A percentile compares a stretch with the other conserved stretches of the same genome.
Evolutionary conservation across 2,888 invertebrate species (phyloP).

Genomic region (Sphaeridia pumilis): DNA sequence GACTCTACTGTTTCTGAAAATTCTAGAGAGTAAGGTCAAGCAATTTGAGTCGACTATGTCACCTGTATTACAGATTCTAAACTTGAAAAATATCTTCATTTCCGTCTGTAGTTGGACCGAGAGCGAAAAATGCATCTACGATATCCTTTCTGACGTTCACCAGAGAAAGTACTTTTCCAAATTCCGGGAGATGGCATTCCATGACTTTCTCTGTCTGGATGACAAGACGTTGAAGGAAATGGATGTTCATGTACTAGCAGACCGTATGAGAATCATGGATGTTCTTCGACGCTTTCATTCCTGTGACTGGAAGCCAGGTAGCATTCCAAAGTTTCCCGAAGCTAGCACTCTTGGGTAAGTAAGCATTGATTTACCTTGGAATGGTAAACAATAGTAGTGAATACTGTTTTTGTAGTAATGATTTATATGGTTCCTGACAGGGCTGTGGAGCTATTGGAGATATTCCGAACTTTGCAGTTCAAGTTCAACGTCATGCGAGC

Average conservation of each 20-base stretch:
- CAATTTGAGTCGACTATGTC: too few relatives aligned
- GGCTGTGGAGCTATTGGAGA: background rate
- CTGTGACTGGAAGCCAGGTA: slow-evolving; percentile 15
- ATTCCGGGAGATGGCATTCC: slow-evolving; percentile 16
- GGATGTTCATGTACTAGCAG: slow-evolving; percentile 16
- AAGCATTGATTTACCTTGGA: background rate
- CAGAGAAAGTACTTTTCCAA: slow-evolving; percentile 12
- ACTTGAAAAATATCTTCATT: too few relatives aligned
- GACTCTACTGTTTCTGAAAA: too few relatives aligned
- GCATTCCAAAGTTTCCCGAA: slow-evolving; percentile 1
- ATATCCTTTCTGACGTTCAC: slow-evolving; percentile 11
- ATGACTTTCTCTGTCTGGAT: slow-evolving; percentile 16
- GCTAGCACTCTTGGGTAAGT: slow-evolving; percentile 7
- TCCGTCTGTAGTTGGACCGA: background rate
- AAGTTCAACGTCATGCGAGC: slow-evolving; percentile 6
- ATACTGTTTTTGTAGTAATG: background rate
- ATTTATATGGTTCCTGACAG: background rate
- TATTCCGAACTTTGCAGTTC: background rate
- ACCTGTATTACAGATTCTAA: too few relatives aligned
- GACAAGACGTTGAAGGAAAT: slow-evolving; percentile 18
- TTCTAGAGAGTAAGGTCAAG: too few relatives aligned
- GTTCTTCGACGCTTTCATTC: slow-evolving; percentile 16
- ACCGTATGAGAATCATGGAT: slow-evolving; percentile 17
- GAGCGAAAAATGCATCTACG: slow-evolving; percentile 9
- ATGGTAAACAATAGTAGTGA: background rate